Conservation (phyloP, 2,888 invertebrate genomes). For the Ptilodon capucinus region DNA sequence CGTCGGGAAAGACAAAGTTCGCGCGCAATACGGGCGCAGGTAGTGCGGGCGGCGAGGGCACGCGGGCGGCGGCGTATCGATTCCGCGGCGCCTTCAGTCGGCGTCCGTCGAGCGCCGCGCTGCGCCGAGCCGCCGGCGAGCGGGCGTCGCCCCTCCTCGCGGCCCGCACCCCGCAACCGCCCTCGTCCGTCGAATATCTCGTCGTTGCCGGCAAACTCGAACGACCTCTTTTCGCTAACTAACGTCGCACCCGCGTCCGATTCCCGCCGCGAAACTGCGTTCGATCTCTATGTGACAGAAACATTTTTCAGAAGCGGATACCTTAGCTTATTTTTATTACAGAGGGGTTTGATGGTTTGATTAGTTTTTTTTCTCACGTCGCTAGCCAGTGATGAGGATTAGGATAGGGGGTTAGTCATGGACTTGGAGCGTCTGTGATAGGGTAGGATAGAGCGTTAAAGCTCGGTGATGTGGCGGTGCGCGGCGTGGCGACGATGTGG, state of each 20-base stretch:
- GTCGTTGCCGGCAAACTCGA: constrained; percentile 77
- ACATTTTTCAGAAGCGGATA: constrained; percentile 22
- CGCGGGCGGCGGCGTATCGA: constrained; percentile 73
- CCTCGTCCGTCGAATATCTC: constrained; percentile 58
- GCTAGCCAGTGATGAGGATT: neutral
- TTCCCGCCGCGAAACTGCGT: constrained; percentile 75
- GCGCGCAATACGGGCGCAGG: constrained; percentile 79
- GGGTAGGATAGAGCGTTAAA: constrained; percentile 40
- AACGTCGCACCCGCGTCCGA: constrained; percentile 75
- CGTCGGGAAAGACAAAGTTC: constrained; percentile 80
- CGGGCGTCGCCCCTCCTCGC: constrained; percentile 67
- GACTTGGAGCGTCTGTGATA: constrained; percentile 22
- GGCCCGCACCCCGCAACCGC: constrained; percentile 50
- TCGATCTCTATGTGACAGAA: constrained; percentile 55
- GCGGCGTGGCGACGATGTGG: constrained; percentile 54
- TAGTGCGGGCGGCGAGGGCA: constrained; percentile 58
- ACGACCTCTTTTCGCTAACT: constrained; percentile 79
- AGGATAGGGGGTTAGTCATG: constrained; percentile 21
- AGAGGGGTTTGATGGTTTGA: constrained; percentile 15
- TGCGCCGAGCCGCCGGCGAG: constrained; percentile 77
- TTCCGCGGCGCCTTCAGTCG: constrained; percentile 79
- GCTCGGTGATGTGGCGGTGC: constrained; percentile 56
- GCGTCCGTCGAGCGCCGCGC: constrained; percentile 81
- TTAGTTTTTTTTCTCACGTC: constrained; percentile 8
- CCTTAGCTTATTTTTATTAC: constrained; percentile 22